Conservation (phyloP, 1,140 invertebrate genomes). For the Mylabris phalerata region DNA sequence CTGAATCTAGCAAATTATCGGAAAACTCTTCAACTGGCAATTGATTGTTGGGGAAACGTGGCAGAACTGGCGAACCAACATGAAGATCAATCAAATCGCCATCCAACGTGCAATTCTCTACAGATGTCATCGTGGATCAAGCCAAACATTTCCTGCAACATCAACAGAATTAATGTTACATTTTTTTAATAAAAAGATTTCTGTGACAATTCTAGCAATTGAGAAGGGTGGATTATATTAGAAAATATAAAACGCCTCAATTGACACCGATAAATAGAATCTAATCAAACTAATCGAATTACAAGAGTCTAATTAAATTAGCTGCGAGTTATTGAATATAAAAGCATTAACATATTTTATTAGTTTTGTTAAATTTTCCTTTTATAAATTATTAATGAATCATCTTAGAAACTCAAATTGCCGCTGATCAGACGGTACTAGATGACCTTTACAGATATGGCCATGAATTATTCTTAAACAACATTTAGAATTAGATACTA, state of each 20-base stretch:
- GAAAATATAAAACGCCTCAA: background rate
- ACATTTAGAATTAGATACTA: too few species aligned
- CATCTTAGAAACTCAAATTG: too few species aligned
- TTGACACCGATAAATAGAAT: background rate
- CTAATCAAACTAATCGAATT: background rate
- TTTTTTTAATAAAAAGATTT: background rate
- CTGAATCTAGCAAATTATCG: constrained; percentile 35
- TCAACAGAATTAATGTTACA: background rate
- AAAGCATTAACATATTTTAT: background rate
- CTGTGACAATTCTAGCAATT: background rate
- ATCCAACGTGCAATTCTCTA: constrained; percentile 9
- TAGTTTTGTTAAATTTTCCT: too few species aligned
- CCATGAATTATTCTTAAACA: too few species aligned
- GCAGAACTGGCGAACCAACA: constrained; percentile 28
- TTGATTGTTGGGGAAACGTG: constrained; percentile 8
- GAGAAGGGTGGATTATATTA: background rate
- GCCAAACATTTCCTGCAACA: constrained; percentile 23
- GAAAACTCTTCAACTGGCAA: constrained; percentile 15
- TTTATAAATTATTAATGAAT: too few species aligned
- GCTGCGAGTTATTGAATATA: background rate
- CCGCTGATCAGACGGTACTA: too few species aligned
- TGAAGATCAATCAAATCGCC: constrained; percentile 34
- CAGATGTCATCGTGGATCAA: constrained; percentile 17
- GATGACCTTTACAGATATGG: too few species aligned
- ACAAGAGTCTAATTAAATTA: background rate